Evolutionary conservation across 1,140 invertebrate genomes (phyloP).

Genomic region (Diploscapter pachys): DNA sequence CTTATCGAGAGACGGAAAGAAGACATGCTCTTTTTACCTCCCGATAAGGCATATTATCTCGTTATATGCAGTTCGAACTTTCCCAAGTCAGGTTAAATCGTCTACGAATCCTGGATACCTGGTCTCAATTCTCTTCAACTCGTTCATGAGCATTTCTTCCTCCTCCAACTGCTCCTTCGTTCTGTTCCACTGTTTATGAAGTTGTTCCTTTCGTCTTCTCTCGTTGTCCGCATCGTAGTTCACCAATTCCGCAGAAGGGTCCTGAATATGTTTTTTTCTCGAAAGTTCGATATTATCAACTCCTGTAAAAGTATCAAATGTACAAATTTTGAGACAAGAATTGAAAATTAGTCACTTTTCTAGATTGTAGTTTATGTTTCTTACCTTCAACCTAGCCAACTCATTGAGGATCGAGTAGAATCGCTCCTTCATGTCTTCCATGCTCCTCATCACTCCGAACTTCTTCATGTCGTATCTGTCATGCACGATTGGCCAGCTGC

Average conservation of each 20-base stretch:
- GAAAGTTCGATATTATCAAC: not conserved
- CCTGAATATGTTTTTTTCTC: conserved; percentile 53
- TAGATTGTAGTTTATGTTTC: not conserved
- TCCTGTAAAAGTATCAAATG: not conserved
- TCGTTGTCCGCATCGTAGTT: conserved; percentile 93
- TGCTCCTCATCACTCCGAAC: conserved; percentile 65
- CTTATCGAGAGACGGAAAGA: no score
- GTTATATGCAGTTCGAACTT: no score
- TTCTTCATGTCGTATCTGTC: conserved; percentile 72
- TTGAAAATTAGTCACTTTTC: conserved; percentile 2
- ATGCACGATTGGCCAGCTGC: conserved; percentile 80
- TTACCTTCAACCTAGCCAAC: conserved; percentile 61
- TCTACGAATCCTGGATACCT: conserved; percentile 58
- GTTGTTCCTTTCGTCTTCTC: conserved; percentile 83
- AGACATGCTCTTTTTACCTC: no score
- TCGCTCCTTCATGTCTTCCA: conserved; percentile 93
- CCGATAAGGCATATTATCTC: no score
- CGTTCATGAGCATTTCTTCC: conserved; percentile 82
- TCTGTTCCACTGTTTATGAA: conserved; percentile 84
- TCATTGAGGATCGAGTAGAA: conserved; percentile 67
- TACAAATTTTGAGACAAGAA: not conserved
- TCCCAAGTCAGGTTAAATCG: no score
- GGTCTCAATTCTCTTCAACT: conserved; percentile 91
- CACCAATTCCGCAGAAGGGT: conserved; percentile 74
- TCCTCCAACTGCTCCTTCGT: conserved; percentile 87